Conservation (phyloP, 2,113 vertebrate species). For the Rhinopithecus roxellana region DNA sequence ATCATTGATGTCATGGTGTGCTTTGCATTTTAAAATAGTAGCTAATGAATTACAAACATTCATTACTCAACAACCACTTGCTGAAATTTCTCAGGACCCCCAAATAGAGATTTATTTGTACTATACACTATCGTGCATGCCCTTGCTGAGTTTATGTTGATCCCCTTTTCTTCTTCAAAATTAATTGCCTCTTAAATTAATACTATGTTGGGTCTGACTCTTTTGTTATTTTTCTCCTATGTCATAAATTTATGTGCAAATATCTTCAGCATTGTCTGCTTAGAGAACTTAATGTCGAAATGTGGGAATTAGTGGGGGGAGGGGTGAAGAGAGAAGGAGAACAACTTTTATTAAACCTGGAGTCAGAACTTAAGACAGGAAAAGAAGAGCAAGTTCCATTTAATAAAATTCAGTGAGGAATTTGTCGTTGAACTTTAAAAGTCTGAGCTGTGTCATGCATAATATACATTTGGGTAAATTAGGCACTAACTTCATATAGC, state of each 20-base stretch:
- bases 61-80: slow-evolving; percentile 81
- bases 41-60: slow-evolving; percentile 86
- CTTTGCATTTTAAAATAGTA: slow-evolving; percentile 85
- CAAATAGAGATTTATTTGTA: slow-evolving; percentile 84
- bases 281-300: slow-evolving; percentile 67
- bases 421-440: slow-evolving; percentile 68
- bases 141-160: slow-evolving; percentile 72
- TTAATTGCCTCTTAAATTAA: slow-evolving; percentile 62
- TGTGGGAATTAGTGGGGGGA: slow-evolving; percentile 30
- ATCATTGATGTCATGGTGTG: slow-evolving; percentile 82
- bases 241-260: slow-evolving; percentile 73
- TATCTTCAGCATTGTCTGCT: slow-evolving; percentile 53
- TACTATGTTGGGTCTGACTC: slow-evolving; percentile 67
- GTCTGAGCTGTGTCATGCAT: slow-evolving; percentile 44
- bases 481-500: neutral
- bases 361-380: slow-evolving; percentile 58
- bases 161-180: slow-evolving; percentile 49
- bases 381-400: slow-evolving; percentile 43
- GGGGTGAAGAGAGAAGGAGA: neutral
- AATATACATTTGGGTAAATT: slow-evolving; percentile 34
- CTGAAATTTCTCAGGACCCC: slow-evolving; percentile 84
- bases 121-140: slow-evolving; percentile 65
- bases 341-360: slow-evolving; percentile 63
- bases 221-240: slow-evolving; percentile 48
- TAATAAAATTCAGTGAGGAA: slow-evolving; percentile 57